phyloP scores from a whole-genome alignment of 2,888 invertebrate genomes.

The Leuctra nigra region DNA sequence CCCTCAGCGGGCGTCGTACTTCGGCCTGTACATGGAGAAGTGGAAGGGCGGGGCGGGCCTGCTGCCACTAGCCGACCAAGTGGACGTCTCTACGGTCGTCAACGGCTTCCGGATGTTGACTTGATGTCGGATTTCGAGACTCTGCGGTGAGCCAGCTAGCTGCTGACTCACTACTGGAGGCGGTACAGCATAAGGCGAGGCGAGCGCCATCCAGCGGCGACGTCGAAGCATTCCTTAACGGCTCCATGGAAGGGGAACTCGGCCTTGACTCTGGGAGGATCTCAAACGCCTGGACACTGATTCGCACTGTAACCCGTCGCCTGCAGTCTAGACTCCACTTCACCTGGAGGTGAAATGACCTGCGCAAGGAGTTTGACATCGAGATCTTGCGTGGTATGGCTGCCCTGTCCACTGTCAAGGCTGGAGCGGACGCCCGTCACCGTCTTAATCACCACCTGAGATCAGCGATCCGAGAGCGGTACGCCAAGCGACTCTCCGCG shows the following conservation, averaged over 20 bases:
- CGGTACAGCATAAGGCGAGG: constrained; percentile 5
- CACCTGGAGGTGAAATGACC: not conserved
- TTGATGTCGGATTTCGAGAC: constrained; percentile 31
- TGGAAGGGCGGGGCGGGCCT: constrained; percentile 33
- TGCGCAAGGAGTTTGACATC: not conserved
- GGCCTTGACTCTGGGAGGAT: constrained; percentile 26
- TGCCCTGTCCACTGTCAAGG: too few relatives aligned
- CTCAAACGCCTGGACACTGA: constrained; percentile 9
- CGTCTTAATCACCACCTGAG: not conserved
- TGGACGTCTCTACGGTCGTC: constrained; percentile 32
- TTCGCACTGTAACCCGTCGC: constrained; percentile 24
- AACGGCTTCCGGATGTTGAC: constrained; percentile 35
- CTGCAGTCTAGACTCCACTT: not conserved
- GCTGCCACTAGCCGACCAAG: constrained; percentile 33
- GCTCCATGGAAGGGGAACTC: constrained; percentile 29
- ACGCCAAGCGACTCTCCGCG: not conserved
- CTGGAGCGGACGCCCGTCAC: not conserved
- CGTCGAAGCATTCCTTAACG: constrained; percentile 32
- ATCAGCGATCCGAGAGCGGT: not conserved
- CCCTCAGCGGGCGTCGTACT: constrained; percentile 33
- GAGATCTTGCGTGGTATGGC: too few relatives aligned
- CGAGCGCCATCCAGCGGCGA: constrained; percentile 25
- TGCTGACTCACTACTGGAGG: not conserved
- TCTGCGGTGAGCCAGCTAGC: constrained; percentile 4
- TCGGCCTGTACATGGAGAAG: constrained; percentile 31